These are phyloP conservation scores for Chionomys nivalis DNA, from an alignment of 2,113 vertebrate genomes.

Conservation along the genomic window DNA sequence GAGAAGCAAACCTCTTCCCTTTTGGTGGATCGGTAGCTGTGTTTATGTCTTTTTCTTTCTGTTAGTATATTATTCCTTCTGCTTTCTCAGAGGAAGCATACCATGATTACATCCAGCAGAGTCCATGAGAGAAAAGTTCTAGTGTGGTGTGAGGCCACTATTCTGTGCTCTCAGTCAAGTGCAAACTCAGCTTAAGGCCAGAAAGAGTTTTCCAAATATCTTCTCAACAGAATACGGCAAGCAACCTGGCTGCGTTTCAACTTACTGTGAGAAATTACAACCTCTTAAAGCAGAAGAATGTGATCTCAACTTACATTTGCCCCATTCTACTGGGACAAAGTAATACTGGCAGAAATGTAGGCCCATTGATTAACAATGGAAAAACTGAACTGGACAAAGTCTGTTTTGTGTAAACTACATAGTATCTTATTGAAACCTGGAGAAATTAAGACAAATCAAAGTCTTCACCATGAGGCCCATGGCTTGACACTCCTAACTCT, in stretches of 20 bases:
- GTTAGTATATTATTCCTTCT: no score
- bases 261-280: background rate
- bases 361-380: background rate
- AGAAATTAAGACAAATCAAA: constrained; percentile 6
- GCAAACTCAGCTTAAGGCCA: no score
- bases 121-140: no score
- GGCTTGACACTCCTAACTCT: background rate
- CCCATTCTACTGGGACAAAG: background rate
- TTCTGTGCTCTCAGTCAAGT: no score
- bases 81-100: no score
- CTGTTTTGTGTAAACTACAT: constrained; percentile 27
- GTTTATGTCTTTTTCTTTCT: no score
- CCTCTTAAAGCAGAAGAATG: background rate
- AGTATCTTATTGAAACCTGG: constrained; percentile 38
- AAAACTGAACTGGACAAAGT: constrained; percentile 28
- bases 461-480: background rate
- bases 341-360: background rate
- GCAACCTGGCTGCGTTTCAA: background rate
- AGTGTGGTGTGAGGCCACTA: no score
- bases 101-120: no score
- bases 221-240: background rate
- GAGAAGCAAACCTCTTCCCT: no score
- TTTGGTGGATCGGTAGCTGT: no score
- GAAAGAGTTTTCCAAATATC: background rate
- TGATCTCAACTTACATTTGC: background rate